Percentiles rank a stretch among this genome's conserved stretches.
phyloP scores from a whole-genome alignment of 2,797 vertebrate species.

The Botia kubotai region DNA sequence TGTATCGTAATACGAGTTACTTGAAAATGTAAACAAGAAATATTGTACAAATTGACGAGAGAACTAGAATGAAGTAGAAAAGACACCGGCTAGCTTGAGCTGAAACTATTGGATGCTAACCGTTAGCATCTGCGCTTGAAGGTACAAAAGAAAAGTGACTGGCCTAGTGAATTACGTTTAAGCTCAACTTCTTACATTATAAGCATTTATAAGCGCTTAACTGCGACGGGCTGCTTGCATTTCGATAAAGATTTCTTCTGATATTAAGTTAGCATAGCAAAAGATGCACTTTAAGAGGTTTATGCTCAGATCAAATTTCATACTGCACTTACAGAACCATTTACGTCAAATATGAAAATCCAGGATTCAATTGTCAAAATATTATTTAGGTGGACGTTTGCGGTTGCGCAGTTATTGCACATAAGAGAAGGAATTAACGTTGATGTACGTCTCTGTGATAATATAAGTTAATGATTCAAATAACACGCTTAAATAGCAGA shows the following conservation, averaged over 20 bases:
- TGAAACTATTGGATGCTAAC: slow-evolving; percentile 4
- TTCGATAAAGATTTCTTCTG: not conserved
- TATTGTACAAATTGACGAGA: not conserved
- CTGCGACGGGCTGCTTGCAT: too few relatives aligned
- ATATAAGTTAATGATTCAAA: not conserved
- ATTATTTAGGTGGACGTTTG: too few relatives aligned
- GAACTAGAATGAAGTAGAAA: too few relatives aligned
- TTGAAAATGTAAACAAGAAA: not conserved
- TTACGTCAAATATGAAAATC: not conserved
- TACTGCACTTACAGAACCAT: not conserved
- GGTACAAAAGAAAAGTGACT: not conserved
- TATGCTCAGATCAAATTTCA: not conserved
- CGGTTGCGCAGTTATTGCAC: not conserved
- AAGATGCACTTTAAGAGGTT: not conserved
- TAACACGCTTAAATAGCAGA: too few relatives aligned
- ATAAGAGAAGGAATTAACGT: not conserved
- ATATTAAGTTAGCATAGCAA: not conserved
- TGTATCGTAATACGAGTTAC: too few relatives aligned
- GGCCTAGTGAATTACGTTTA: not conserved
- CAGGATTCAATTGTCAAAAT: not conserved
- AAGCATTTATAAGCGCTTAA: not conserved
- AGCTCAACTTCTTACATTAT: not conserved
- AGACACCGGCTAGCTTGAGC: not conserved
- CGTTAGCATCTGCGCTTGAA: slow-evolving; percentile 2
- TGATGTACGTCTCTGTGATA: too few relatives aligned